phyloP scores from a whole-genome alignment of 2,797 vertebrate genomes.

The Iguana delicatissima region DNA sequence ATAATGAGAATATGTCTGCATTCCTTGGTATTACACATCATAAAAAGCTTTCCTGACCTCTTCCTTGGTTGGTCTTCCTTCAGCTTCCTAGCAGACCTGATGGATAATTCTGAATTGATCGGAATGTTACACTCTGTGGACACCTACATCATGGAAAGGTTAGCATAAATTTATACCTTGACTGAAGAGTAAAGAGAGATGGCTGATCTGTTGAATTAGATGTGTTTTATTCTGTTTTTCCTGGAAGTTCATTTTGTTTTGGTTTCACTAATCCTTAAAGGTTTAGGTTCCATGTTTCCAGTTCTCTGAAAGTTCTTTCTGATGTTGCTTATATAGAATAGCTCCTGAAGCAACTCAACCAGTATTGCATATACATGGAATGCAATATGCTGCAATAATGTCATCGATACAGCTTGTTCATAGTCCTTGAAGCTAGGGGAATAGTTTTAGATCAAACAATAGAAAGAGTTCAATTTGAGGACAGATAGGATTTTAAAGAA shows the following conservation, averaged over 20 bases:
- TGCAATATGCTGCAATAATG: neutral
- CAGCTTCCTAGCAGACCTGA: slow-evolving; percentile 97
- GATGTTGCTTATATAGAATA: neutral
- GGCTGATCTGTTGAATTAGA: neutral
- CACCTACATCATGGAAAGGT: slow-evolving; percentile 99
- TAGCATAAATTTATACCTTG: slow-evolving; percentile 11
- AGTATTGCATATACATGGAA: neutral
- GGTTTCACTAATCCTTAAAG: neutral
- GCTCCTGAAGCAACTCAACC: neutral
- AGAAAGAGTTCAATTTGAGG: neutral
- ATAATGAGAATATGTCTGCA: neutral
- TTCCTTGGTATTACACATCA: neutral
- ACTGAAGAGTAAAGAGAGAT: neutral
- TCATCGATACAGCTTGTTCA: neutral
- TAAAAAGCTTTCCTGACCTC: neutral
- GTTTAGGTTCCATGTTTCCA: neutral
- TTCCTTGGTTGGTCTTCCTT: slow-evolving; percentile 27
- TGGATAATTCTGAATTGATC: slow-evolving; percentile 98
- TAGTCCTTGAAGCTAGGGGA: neutral
- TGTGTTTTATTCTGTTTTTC: neutral
- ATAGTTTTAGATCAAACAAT: neutral
- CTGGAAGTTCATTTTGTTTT: neutral
- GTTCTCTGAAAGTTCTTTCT: neutral
- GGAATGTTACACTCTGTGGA: slow-evolving; percentile 97
- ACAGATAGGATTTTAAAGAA: neutral